phyloP scores from a whole-genome alignment of 1,140 invertebrate species.

The Drosophila malerkotliana region DNA sequence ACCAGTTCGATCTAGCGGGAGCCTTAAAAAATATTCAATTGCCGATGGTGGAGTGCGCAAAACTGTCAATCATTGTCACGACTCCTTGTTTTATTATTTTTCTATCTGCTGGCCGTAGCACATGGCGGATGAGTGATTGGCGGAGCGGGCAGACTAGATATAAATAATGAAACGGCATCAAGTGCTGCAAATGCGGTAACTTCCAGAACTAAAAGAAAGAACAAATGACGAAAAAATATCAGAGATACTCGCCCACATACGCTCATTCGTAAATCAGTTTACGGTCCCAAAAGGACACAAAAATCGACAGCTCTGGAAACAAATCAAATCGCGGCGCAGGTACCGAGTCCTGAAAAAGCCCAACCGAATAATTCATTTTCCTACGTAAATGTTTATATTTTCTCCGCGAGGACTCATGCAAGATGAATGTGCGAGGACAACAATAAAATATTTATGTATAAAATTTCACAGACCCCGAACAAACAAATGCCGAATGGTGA shows the following conservation, averaged over 20 bases:
- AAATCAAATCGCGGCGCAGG: constrained; percentile 20
- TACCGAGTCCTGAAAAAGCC: constrained; percentile 3
- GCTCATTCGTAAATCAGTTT: constrained; percentile 24
- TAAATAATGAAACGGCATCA: constrained; percentile 39
- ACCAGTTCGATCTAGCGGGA: neutral
- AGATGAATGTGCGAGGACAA: constrained; percentile 39
- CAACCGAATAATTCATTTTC: constrained; percentile 34
- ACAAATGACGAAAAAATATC: constrained; percentile 25
- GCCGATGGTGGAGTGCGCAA: constrained; percentile 28
- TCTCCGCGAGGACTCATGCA: constrained; percentile 1
- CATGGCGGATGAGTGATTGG: constrained; percentile 36
- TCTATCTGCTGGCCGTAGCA: constrained; percentile 10
- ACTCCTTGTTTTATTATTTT: constrained; percentile 15
- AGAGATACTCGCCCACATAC: neutral
- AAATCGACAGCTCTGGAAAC: constrained; percentile 16
- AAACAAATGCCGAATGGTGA: constrained; percentile 11
- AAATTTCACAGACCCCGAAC: constrained; percentile 11
- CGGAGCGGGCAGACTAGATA: constrained; percentile 11
- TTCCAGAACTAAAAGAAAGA: neutral
- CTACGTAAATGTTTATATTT: neutral
- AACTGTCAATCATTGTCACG: constrained; percentile 49
- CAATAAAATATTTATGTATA: constrained; percentile 49
- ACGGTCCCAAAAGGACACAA: constrained; percentile 14
- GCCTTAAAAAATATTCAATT: constrained; percentile 44
- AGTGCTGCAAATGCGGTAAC: constrained; percentile 21